Conservation (phyloP, 2,888 invertebrate genomes). For the Cephus runcator region DNA sequence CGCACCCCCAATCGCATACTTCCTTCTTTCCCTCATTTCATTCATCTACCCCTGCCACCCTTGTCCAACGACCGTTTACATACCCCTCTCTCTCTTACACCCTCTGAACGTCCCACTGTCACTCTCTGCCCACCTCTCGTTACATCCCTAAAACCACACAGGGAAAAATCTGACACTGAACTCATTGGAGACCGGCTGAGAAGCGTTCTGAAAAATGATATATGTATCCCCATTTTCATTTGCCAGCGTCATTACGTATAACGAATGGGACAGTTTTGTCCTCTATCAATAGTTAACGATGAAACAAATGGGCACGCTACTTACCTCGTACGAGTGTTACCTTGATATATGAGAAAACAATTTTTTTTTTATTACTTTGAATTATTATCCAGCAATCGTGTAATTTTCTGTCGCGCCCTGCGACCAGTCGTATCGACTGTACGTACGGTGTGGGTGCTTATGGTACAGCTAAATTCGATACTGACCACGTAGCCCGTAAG, state of each 20-base stretch:
- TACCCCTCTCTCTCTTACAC: too few species aligned
- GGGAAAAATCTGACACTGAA: not conserved
- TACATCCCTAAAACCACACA: not conserved
- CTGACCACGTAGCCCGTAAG: not conserved
- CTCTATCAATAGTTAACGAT: not conserved
- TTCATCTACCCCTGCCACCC: not conserved
- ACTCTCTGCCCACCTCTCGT: not conserved
- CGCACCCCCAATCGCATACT: not conserved
- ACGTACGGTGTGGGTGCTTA: not conserved
- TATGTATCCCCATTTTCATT: not conserved
- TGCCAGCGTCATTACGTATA: not conserved
- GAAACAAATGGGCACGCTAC: not conserved
- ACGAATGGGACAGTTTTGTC: not conserved
- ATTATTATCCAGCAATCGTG: not conserved
- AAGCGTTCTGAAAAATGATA: not conserved
- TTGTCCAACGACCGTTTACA: too few species aligned
- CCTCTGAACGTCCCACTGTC: not conserved
- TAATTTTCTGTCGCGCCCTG: not conserved
- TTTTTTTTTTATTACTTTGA: not conserved
- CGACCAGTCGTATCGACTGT: not conserved
- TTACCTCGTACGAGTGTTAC: not conserved
- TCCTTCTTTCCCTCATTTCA: not conserved
- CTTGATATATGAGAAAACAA: too few species aligned
- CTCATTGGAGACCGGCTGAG: not conserved
- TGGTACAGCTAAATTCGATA: not conserved